Base-by-base conservation (phyloP, 2,888 invertebrate genomes). In the Macaria notata region DNA sequence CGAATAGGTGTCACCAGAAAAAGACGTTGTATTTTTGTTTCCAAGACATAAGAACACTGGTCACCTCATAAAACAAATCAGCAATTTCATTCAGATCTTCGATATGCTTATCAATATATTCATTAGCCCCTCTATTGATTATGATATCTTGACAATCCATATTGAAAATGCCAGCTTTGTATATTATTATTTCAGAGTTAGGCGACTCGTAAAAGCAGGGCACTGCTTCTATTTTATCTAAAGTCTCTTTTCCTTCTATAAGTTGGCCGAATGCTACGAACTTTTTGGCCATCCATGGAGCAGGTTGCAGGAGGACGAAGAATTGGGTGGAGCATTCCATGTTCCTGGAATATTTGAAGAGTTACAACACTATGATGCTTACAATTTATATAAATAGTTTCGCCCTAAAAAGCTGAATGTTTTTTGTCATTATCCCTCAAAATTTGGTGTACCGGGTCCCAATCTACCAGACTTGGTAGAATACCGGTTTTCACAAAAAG, bases 251-350 rank as follows among this genome's bases (percentile, higher is more conserved):
- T 2, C 95, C 95, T 66, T 94, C 94, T 39, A 95, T 86, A 3
- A 95, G 84, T 81, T 95, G 94, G 1, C 95, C 96, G 75, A 96
- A 95, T 2, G 95, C 95, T 4, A 96, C 95, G 73, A 94, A 95
- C 82, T 92, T 93, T 58, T 88, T 84, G 66, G 94, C 92, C 95
- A 96, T 95, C 95, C 95, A 96, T 3, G 92, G 83, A 4, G 93
- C 90, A 4, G 94, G 92, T 79, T 94, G 93, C 9, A 95, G 83
- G 9, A 94, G 89, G 9, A 96, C 88, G 72, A 94, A 94, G 77
- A 95, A 95, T 80, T 95, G 95, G 1, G 94, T 94, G 4, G 92
- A 93, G 76, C 95, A 95, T 63, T 93, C 92, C 19, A 77, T 72
- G 74, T 95, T 93, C 62, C 93, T 91, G 64, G 5, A 79, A 48